These are phyloP conservation scores for Leucoraja erinaceus DNA, from an alignment of 2,113 vertebrate genomes.

Conservation along the genomic window DNA sequence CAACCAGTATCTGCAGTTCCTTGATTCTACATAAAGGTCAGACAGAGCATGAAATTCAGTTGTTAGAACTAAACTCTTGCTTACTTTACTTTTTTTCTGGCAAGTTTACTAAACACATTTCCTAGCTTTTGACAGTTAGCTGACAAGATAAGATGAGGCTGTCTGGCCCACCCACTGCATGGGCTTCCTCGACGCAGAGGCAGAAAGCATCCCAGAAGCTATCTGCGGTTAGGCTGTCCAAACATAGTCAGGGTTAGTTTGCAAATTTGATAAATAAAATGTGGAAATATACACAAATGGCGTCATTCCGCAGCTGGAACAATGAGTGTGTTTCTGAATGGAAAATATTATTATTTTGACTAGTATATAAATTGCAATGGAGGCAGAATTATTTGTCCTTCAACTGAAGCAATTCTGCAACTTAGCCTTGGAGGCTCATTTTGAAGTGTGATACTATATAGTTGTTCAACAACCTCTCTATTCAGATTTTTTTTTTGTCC, in stretches of 20 bases:
- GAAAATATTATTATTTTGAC: not conserved
- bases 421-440: not conserved
- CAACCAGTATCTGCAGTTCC: no score
- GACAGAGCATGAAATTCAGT: not conserved
- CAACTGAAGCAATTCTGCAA: not conserved
- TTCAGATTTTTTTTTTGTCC: not conserved
- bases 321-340: not conserved
- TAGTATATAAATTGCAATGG: not conserved
- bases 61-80: not conserved
- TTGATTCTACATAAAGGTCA: not conserved
- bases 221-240: not conserved
- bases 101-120: not conserved
- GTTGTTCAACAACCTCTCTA: no score
- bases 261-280: not conserved
- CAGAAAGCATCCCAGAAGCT: not conserved
- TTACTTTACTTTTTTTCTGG: not conserved
- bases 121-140: not conserved
- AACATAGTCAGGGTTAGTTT: not conserved
- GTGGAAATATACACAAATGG: not conserved
- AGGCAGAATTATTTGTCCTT: not conserved
- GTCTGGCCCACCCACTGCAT: no score
- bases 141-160: not conserved
- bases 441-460: not conserved
- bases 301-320: not conserved
- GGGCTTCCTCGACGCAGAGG: not conserved